These are phyloP conservation scores for Euplexia lucipara DNA, from an alignment of 2,888 invertebrate genomes.

Conservation along the genomic window DNA sequence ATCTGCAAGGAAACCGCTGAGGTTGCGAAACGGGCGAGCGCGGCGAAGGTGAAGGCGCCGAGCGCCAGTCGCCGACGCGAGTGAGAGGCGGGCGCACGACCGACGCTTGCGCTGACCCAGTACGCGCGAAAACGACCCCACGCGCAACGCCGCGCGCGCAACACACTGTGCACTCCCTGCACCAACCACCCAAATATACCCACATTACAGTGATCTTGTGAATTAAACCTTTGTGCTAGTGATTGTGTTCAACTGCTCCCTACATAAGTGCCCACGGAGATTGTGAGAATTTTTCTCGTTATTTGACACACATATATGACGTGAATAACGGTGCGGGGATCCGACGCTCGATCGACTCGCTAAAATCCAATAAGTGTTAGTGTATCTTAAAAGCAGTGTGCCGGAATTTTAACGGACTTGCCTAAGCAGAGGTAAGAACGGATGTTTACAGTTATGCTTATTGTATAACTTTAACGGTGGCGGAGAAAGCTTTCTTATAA, in stretches of 20 bases:
- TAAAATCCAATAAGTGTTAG: conserved; percentile 88
- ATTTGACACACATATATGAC: conserved; percentile 89
- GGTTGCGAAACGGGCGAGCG: conserved; percentile 85
- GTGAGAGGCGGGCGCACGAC: conserved; percentile 83
- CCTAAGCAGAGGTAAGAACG: conserved; percentile 88
- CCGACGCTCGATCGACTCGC: conserved; percentile 87
- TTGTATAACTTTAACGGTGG: conserved; percentile 84
- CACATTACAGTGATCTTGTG: conserved; percentile 71
- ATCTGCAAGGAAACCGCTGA: conserved; percentile 86
- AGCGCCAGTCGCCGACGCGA: conserved; percentile 86
- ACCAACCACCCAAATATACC: conserved; percentile 71
- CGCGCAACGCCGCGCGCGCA: conserved; percentile 74
- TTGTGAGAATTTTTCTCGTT: conserved; percentile 83
- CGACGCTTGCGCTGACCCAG: conserved; percentile 75
- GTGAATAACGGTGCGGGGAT: conserved; percentile 88
- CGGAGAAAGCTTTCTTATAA: conserved; percentile 77
- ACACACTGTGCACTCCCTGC: conserved; percentile 69
- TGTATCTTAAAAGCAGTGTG: conserved; percentile 86
- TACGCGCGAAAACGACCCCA: conserved; percentile 61
- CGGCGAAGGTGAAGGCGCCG: conserved; percentile 83
- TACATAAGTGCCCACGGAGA: conserved; percentile 66
- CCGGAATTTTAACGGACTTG: conserved; percentile 90
- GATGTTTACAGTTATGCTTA: conserved; percentile 89
- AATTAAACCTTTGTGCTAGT: conserved; percentile 79
- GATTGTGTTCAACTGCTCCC: conserved; percentile 78